Evolutionary conservation across 53 echinoderm and acorn worm species (phyloP).

Genomic region (Astropecten irregularis): DNA sequence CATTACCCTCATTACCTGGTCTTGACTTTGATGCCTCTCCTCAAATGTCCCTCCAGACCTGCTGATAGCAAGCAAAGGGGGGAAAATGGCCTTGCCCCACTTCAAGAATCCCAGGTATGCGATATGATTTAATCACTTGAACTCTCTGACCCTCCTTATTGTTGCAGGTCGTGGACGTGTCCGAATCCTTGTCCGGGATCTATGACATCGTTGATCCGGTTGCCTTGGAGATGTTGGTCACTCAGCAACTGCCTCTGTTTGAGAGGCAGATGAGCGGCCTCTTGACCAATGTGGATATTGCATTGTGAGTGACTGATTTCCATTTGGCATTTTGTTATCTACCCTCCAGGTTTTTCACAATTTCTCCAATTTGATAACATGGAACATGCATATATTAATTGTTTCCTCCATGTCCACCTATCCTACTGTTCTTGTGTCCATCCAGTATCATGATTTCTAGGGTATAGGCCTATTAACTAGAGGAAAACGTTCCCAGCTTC

Average conservation of each 20-base stretch:
- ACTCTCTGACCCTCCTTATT: no score
- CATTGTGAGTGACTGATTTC: slow-evolving; percentile 71
- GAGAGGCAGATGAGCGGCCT: slow-evolving; percentile 88
- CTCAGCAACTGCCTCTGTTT: slow-evolving; percentile 87
- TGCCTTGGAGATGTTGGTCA: slow-evolving; percentile 71
- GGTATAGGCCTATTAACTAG: no score
- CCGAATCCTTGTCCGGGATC: slow-evolving; percentile 57
- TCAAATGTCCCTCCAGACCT: no score
- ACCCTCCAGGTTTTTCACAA: background rate
- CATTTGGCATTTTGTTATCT: background rate
- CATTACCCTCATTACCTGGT: no score
- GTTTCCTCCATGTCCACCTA: background rate
- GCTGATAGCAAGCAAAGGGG: no score
- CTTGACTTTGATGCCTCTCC: no score
- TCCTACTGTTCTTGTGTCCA: background rate
- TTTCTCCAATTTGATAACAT: background rate
- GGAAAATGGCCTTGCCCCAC: no score
- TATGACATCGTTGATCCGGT: slow-evolving; percentile 82
- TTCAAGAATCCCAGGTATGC: no score
- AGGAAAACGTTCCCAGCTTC: no score
- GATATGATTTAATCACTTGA: no score
- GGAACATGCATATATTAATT: no score
- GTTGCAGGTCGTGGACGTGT: slow-evolving; percentile 69
- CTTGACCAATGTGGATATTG: slow-evolving; percentile 81
- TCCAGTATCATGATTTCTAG: no score